A percentile compares a stretch with the other conserved stretches of the same genome.
phyloP scores from a whole-genome alignment of 2,797 vertebrate species.

The Spea hammondii region DNA sequence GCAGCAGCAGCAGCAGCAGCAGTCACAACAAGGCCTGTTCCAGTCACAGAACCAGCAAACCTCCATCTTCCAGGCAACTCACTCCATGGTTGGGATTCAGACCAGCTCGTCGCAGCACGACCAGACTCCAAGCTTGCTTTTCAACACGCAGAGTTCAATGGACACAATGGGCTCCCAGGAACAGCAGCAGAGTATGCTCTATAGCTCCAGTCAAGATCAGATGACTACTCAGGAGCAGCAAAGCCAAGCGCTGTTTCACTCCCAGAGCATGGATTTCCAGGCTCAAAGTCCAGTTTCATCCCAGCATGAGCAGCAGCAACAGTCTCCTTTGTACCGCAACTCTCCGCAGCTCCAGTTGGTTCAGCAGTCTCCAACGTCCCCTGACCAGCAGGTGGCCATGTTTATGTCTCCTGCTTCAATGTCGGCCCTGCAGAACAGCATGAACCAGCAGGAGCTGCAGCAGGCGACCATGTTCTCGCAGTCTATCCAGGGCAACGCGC shows the following conservation, averaged over 20 bases:
- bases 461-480: constrained; percentile 84
- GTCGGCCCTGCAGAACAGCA: constrained; percentile 81
- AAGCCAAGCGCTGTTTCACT: constrained; percentile 82
- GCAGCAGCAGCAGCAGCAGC: constrained; percentile 66
- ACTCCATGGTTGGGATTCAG: constrained; percentile 71
- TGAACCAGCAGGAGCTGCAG: constrained; percentile 82
- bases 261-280: constrained; percentile 90
- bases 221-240: constrained; percentile 81
- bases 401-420: constrained; percentile 90
- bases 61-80: constrained; percentile 71
- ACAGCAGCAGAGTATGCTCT: constrained; percentile 77
- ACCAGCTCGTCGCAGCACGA: constrained; percentile 73
- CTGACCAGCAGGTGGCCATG: constrained; percentile 85
- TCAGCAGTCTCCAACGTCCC: constrained; percentile 71
- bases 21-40: constrained; percentile 69
- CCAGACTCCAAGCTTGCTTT: constrained; percentile 79
- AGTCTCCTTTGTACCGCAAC: constrained; percentile 85
- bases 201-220: constrained; percentile 78
- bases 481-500: constrained; percentile 82
- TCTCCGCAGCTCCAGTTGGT: constrained; percentile 92
- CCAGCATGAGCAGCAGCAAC: constrained; percentile 74
- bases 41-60: constrained; percentile 73
- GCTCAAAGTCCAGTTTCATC: constrained; percentile 78
- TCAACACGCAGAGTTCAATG: constrained; percentile 76
- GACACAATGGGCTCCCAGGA: constrained; percentile 69